Base-by-base conservation (phyloP, 2,888 invertebrate genomes). In the Hydrotaea cyrtoneurina region DNA sequence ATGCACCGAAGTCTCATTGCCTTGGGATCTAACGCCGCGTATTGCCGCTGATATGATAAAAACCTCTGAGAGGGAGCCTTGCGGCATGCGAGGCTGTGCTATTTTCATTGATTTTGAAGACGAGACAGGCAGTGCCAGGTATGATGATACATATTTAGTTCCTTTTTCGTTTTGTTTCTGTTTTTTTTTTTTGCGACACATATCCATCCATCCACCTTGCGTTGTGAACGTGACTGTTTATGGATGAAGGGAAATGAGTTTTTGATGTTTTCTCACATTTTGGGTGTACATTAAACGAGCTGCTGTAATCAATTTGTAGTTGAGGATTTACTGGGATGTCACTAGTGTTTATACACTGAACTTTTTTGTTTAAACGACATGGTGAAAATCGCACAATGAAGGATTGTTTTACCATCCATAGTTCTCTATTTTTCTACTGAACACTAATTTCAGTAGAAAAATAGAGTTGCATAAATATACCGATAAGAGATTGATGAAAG, bases 21-120 rank as follows among this genome's bases (percentile, higher is more conserved):
- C 98, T 50, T 95, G 96, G 75, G 96, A 96, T 91, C 94, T 97
- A 86, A 94, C 97, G 80, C 95, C 95, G 87, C 94, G 96, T 87
- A 96, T 97, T 85, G 95, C 97, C 66, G 93, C 95, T 86, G 96
- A 97, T 91, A 95, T 97, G 84, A 94, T 97, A 75, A 94, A 95
- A 78, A 95, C 97, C 93, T 96, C 98, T 0, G 97, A 97, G 91
- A 95, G 95, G 74, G 98, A 98, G 92, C 98, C 98, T 19, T 98
- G 97, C 93, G 98, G 98, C 73, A 94, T 97, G 71, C 93, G 97
- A 87, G 98, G 97, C 53, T 97, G 97, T 90, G 96, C 96, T n/a
- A 93, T 98, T 86, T 96, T 95, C 92, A 95, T 98, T 81, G 96
- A 96, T 92, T 96, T 97, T 88, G 96, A 97, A 91, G 95, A 95